These are phyloP conservation scores for Lasioglossum zephyrum DNA, from an alignment of 2,888 invertebrate genomes.

Conservation along the genomic window DNA sequence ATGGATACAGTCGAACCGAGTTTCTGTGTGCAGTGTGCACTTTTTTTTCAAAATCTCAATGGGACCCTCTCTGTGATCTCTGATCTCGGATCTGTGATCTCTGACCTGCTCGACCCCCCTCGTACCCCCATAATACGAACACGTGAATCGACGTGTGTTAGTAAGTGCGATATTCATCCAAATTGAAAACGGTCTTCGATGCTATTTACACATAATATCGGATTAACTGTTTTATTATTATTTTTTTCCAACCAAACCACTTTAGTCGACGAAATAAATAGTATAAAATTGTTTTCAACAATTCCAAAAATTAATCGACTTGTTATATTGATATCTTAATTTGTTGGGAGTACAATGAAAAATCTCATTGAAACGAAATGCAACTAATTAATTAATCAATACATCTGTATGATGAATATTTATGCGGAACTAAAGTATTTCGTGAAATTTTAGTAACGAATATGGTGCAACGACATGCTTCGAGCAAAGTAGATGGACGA, in stretches of 20 bases:
- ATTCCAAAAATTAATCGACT: background rate
- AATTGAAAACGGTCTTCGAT: background rate
- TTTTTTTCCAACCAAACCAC: background rate
- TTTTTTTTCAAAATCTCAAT: conserved; percentile 55
- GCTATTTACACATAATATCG: background rate
- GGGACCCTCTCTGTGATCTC: conserved; percentile 2
- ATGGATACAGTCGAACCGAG: conserved; percentile 1
- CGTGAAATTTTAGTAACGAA: background rate
- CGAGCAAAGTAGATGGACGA: background rate
- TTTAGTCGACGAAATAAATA: background rate
- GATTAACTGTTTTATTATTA: background rate
- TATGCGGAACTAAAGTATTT: background rate
- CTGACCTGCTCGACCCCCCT: conserved; percentile 2
- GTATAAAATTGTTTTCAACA: background rate
- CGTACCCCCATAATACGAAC: background rate
- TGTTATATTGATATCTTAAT: background rate
- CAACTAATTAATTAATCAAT: background rate
- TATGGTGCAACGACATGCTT: background rate
- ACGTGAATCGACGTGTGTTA: background rate
- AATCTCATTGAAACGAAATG: background rate
- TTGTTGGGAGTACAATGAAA: background rate
- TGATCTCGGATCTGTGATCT: conserved; percentile 4
- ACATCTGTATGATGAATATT: background rate
- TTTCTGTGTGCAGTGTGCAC: conserved; percentile 8
- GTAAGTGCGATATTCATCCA: background rate